Conservation (phyloP, 2,113 vertebrate species). For the Brachionichthys hirsutus region DNA sequence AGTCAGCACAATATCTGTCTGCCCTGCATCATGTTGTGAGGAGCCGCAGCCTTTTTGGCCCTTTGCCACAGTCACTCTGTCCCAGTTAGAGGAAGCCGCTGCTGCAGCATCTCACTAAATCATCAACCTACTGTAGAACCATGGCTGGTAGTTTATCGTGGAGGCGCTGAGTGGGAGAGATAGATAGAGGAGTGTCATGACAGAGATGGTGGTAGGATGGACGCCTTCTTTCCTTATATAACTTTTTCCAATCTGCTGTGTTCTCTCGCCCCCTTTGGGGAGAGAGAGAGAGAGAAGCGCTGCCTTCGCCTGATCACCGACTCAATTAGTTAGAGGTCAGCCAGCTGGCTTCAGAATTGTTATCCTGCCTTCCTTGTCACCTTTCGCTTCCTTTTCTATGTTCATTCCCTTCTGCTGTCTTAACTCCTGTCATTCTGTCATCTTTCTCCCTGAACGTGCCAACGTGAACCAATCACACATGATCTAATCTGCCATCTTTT, state of each 20-base stretch:
- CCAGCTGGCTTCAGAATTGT: slow-evolving; percentile 35
- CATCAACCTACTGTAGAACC: slow-evolving; percentile 24
- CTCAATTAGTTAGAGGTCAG: slow-evolving; percentile 46
- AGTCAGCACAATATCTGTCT: slow-evolving; percentile 26
- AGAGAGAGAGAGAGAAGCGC: slow-evolving; percentile 40
- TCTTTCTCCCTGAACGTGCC: neutral
- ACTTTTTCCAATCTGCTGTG: slow-evolving; percentile 21
- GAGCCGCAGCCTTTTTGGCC: slow-evolving; percentile 11
- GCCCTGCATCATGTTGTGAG: slow-evolving; percentile 3
- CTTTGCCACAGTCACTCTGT: slow-evolving; percentile 10
- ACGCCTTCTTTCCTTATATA: slow-evolving; percentile 31
- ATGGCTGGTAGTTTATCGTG: slow-evolving; percentile 42
- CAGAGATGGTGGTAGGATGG: slow-evolving; percentile 25
- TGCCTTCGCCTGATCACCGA: slow-evolving; percentile 37
- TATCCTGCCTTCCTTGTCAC: slow-evolving; percentile 10
- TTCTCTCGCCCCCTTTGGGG: slow-evolving; percentile 21
- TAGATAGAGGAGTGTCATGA: slow-evolving; percentile 22
- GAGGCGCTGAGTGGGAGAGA: slow-evolving; percentile 19
- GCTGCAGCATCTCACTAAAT: slow-evolving; percentile 23
- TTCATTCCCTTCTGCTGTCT: neutral
- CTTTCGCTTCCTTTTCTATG: slow-evolving; percentile 20
- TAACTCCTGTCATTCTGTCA: slow-evolving; percentile 14
- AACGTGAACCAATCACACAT: neutral
- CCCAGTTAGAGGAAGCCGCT: slow-evolving; percentile 19
- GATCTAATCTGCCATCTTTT: neutral